These are phyloP conservation scores for Drosophila putrida DNA, from an alignment of 2,888 invertebrate species.

Conservation along the genomic window DNA sequence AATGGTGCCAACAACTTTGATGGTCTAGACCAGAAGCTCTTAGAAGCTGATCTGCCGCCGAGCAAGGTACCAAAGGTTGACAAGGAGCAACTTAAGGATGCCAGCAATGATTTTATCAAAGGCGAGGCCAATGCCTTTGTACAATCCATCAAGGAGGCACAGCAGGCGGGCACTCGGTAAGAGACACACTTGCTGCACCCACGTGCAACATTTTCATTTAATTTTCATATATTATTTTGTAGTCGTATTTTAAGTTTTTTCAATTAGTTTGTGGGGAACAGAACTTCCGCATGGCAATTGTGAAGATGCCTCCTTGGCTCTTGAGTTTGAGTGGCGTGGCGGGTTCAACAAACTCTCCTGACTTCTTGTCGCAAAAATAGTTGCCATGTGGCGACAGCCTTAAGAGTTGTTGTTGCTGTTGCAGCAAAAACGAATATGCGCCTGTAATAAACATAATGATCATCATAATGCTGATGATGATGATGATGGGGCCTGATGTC, in stretches of 20 bases:
- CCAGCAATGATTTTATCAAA: slow-evolving; percentile 82
- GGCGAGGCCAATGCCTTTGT: slow-evolving; percentile 77
- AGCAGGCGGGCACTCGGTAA: slow-evolving; percentile 70
- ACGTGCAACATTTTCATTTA: slow-evolving; percentile 14
- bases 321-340: neutral
- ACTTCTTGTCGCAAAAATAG: slow-evolving; percentile 76
- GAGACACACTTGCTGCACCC: no score
- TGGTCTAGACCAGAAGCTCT: slow-evolving; percentile 73
- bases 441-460: slow-evolving; percentile 40
- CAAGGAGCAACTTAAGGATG: slow-evolving; percentile 80
- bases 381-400: slow-evolving; percentile 69
- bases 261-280: slow-evolving; percentile 49
- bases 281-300: slow-evolving; percentile 50
- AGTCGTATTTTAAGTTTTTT: slow-evolving; percentile 47
- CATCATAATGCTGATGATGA: slow-evolving; percentile 28
- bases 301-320: neutral
- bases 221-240: slow-evolving; percentile 31
- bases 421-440: slow-evolving; percentile 33
- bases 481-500: slow-evolving; percentile 21
- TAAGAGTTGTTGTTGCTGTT: slow-evolving; percentile 37
- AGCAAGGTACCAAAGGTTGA: slow-evolving; percentile 73
- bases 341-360: slow-evolving; percentile 66
- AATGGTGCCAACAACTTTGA: slow-evolving; percentile 42
- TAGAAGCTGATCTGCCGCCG: slow-evolving; percentile 62
- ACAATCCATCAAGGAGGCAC: slow-evolving; percentile 74